A percentile compares a stretch with the other conserved stretches of the same genome.
These are phyloP conservation scores for Lordiphosa collinella DNA, from an alignment of 1,140 invertebrate genomes.

Conservation along the genomic window DNA sequence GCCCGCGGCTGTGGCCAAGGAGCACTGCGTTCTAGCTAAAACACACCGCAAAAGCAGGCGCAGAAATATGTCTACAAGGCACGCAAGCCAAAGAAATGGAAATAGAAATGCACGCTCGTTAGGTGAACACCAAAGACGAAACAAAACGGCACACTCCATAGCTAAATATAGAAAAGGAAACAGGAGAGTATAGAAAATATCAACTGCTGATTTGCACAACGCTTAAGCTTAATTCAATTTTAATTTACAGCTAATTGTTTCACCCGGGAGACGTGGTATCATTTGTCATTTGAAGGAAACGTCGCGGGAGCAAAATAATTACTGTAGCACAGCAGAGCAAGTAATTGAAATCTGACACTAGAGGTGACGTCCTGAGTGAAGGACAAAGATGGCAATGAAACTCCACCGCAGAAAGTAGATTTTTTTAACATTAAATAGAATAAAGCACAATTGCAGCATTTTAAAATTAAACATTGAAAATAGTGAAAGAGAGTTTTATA, in stretches of 20 bases:
- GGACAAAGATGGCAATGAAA: conserved; percentile 10
- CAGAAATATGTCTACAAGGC: conserved; percentile 61
- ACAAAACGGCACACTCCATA: conserved; percentile 6
- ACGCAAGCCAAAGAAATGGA: conserved; percentile 48
- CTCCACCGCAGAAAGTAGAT: too few relatives aligned
- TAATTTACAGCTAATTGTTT: conserved; percentile 62
- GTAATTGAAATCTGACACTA: conserved; percentile 38
- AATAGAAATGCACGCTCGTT: conserved; percentile 34
- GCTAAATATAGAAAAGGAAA: conserved; percentile 3
- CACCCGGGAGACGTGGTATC: conserved; percentile 17
- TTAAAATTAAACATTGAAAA: too few relatives aligned
- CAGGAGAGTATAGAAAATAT: neutral
- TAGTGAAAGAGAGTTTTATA: too few relatives aligned
- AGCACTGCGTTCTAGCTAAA: conserved; percentile 27
- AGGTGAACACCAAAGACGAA: conserved; percentile 31
- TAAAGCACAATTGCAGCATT: too few relatives aligned
- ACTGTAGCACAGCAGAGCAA: conserved; percentile 21
- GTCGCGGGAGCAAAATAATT: conserved; percentile 25
- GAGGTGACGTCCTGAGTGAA: conserved; percentile 8
- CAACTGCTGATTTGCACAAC: conserved; percentile 25
- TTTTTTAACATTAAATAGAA: too few relatives aligned
- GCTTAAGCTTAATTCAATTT: conserved; percentile 49
- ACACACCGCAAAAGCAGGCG: conserved; percentile 12
- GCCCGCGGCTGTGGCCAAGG: conserved; percentile 28
- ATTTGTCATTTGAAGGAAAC: conserved; percentile 36